A percentile compares a stretch with the other conserved stretches of the same genome.
These are phyloP conservation scores for Colinus virginianus DNA, from an alignment of 2,113 vertebrate genomes.

Conservation along the genomic window DNA sequence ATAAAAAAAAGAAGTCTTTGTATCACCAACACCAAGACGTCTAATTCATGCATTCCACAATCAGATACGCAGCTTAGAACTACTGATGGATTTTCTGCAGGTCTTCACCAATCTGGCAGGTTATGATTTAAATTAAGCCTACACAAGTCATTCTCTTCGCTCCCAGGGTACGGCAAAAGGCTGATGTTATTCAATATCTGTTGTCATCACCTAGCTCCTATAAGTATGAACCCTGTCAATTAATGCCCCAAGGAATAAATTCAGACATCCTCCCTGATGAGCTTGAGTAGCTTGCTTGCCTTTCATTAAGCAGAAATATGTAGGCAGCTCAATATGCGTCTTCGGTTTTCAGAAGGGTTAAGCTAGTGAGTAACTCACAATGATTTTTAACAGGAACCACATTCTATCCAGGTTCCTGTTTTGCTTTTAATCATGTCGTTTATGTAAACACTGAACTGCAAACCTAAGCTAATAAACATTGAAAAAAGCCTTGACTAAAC, in stretches of 20 bases:
- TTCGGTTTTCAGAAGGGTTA: conserved; percentile 26
- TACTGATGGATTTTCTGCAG: neutral
- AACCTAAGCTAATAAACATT: conserved; percentile 44
- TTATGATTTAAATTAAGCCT: neutral
- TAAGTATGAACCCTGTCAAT: neutral
- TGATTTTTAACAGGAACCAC: conserved; percentile 50
- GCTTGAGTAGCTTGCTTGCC: neutral
- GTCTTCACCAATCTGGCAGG: neutral
- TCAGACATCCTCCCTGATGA: neutral
- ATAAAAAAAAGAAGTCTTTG: neutral
- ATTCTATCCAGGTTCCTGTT: conserved; percentile 27
- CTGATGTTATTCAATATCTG: neutral
- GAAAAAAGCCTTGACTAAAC: conserved; percentile 35
- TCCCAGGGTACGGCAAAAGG: neutral
- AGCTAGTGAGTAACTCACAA: neutral
- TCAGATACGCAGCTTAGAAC: neutral
- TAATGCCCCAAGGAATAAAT: conserved; percentile 12
- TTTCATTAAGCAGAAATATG: neutral
- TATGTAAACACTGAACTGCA: conserved; percentile 45
- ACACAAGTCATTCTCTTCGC: neutral
- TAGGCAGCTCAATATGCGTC: neutral
- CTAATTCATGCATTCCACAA: neutral
- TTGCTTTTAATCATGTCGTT: conserved; percentile 58
- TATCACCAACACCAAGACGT: neutral
- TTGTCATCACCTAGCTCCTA: neutral